phyloP scores from a whole-genome alignment of 2,888 invertebrate species.

The Xanthostigma xanthostigma region DNA sequence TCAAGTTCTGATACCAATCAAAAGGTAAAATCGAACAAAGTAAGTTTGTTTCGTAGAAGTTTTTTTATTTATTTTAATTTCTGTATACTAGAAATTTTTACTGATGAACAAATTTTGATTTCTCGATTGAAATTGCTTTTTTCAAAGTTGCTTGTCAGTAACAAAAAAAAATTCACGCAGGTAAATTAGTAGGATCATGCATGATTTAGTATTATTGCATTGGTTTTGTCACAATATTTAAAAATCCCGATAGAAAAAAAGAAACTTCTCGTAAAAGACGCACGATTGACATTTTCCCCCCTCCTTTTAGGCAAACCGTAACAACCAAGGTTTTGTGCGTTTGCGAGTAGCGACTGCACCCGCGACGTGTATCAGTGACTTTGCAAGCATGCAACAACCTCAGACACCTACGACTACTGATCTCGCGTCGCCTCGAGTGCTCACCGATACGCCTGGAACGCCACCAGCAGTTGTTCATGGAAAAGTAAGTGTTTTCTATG shows the following conservation, averaged over 20 bases:
- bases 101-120: too few relatives aligned
- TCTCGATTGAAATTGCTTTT: too few relatives aligned
- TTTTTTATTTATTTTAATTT: not conserved
- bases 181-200: too few relatives aligned
- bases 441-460: slow-evolving; percentile 4
- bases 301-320: slow-evolving; percentile 2
- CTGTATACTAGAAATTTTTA: not conserved
- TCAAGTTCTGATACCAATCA: slow-evolving; percentile 29
- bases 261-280: too few relatives aligned
- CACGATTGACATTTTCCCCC: slow-evolving; percentile 1
- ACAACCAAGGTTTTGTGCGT: slow-evolving; percentile 45
- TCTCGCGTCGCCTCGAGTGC: slow-evolving; percentile 5
- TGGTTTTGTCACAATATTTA: too few relatives aligned
- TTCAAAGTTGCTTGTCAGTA: too few relatives aligned
- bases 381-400: slow-evolving; percentile 2
- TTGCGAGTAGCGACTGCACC: slow-evolving; percentile 54
- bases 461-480: not conserved
- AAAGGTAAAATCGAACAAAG: not conserved
- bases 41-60: not conserved
- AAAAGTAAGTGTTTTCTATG: not conserved
- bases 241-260: too few relatives aligned
- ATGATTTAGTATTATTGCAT: too few relatives aligned
- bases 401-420: slow-evolving; percentile 5
- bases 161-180: too few relatives aligned
- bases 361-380: slow-evolving; percentile 34